Evolutionary conservation across 2,797 vertebrate genomes (phyloP), one percentile per base, ranked within the genome.

Genomic region (Anomalospiza imberbis): DNA sequence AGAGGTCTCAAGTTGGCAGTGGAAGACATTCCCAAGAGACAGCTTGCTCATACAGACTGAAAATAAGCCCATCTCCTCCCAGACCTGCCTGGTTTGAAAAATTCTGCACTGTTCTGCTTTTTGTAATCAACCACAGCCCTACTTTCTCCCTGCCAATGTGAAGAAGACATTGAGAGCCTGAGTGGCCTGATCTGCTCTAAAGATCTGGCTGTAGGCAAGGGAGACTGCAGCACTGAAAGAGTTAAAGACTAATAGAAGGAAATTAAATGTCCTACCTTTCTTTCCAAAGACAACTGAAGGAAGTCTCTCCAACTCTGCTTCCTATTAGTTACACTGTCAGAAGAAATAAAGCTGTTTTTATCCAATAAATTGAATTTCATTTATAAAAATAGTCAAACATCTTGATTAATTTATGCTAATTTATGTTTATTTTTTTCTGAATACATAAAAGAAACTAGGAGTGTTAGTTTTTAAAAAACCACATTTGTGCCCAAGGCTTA

Each of bases 401-500:
- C 83, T 94, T 96, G 85, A 85, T 94, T 95, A 93, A 92, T 94
- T 66, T 92, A 94, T 92, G 91, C 76, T 88, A 84, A 93, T 93
- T 74, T 93, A 94, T 94, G 80, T 89, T 93, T 80, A 76, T 85
- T 93, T 54, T 93, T 54, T 90, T 88, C 80, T 81, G 86, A 91
- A 86, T 94, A 19, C 55, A 80, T 83, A 57, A 85, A 89, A 76
- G 31, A 67, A 53, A 65, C 42, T 12, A 18, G 12, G 68, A 71
- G 22, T 34, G 38, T 71, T 80, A 25, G 8, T 88, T 83, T 81
- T 9, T 5, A 51, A 51, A 88, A 85, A 91, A 94, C 9, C 5
- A 42, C 5, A 0, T 34, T 84, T 84, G 51, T 88, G 12, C 80
- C 57, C n/a, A 31, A 71, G 58, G 32, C 80, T 91, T 78, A 88